Evolutionary conservation across 1,140 invertebrate genomes (phyloP), one percentile per base, ranked within the genome.

Genomic region (Dolichoris vasculosae): DNA sequence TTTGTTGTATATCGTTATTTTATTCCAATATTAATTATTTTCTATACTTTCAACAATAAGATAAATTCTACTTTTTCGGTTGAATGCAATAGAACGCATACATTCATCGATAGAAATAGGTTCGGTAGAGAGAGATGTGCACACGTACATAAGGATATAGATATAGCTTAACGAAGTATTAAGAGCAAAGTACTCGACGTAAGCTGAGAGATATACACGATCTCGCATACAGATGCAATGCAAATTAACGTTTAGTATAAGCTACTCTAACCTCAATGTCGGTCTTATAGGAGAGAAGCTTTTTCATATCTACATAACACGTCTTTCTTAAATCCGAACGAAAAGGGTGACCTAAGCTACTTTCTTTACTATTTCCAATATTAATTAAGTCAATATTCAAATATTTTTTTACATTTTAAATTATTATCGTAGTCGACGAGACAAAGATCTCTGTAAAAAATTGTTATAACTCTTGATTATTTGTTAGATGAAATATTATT

Each of bases 241-340:
- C 89, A 92, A 92, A 92, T 92, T 90, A 92, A 89, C 90, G 88
- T 92, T 91, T 91, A 91, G 88, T 90, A 87, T 90, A 92, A 92
- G 91, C 91, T 79, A 84, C 83, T 87, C 84, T 87, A 90, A 59
- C 26, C 55, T 77, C n/a, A 32, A 64, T 30, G 7, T 32, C 83
- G 80, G 84, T 69, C 20, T 43, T 75, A 17, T 26, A 30, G 13
- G 23, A 77, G 84, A 90, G 9, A 26, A n/a, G 4, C 35, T 43
- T 43, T 40, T n/a, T 43, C 35, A 73, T 23, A 43, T 43, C 30
- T 43, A 43, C 9, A 73, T 43, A 43, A 73, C n/a, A 13, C 30
- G 38, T n/a, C 7, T 73, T 73, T 43, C 26, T 73, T 43, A 43
- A 73, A 23, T 69, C 15, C 17, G 4, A 69, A 20, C 35, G 40